Evolutionary conservation across 2,113 vertebrate species (phyloP), one percentile per base, ranked within the genome.

Genomic region (Diglossa brunneiventris): DNA sequence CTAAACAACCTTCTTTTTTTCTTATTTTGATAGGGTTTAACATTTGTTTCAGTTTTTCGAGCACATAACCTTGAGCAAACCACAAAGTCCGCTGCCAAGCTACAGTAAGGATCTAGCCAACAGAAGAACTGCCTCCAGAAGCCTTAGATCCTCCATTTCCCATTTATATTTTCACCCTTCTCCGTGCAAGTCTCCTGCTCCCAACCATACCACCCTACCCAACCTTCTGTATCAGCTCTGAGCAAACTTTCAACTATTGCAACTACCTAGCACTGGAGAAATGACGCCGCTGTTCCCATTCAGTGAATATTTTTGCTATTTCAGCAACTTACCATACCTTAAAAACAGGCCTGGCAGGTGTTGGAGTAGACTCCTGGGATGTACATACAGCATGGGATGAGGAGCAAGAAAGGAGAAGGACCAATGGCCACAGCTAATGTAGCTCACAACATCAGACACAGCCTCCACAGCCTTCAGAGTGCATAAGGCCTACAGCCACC

Each of bases 41-140:
- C 13, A 76, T 23, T 47, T 83, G 59, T 46, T 86, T 92, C 86
- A 67, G 39, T 67, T 95, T 91, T 67, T 31, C 70, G 55, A 77
- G 63, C 47, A 83, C 5, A 1, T 44, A 68, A 83, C 76, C 63
- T 80, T 83, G 28, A 63, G 39, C 37, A 69, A 89, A 72, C 42
- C 46, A 90, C 42, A 86, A 83, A 92, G 82, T 39, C 63, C 35
- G 62, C 68, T 63, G 86, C 76, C 83, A 92, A 89, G 76, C 39
- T 78, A 50, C 50, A 93, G 42, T 23, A 81, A 90, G 16, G 39
- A 88, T 33, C 42, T n/a, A 70, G 50, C 46, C 77, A 76, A 91
- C 15, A n/a, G 59, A 83, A 80, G 35, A 74, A 59, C 27, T 83
- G 42, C 33, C 50, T 93, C n/a, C 46, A 74, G 23, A 86, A 83